Conservation (phyloP, 2,888 invertebrate species). For the Spodoptera littoralis region DNA sequence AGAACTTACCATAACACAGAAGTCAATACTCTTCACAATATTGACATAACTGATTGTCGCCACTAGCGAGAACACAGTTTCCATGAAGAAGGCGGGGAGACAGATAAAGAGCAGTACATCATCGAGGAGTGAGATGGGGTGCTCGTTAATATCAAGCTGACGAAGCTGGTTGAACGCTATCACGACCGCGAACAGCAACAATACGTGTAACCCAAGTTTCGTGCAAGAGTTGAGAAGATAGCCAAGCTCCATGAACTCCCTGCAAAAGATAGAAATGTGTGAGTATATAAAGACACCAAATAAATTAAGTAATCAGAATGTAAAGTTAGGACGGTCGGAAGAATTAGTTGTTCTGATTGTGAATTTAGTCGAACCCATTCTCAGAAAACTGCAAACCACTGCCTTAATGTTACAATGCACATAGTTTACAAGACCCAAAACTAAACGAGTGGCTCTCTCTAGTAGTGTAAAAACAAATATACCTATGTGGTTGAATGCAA, state of each 20-base stretch:
- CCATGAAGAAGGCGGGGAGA: slow-evolving; percentile 92
- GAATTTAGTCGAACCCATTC: too few relatives aligned
- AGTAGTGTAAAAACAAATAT: too few relatives aligned
- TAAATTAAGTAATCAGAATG: too few relatives aligned
- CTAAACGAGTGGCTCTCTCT: too few relatives aligned
- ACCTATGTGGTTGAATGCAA: too few relatives aligned
- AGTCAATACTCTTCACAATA: slow-evolving; percentile 85
- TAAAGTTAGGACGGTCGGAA: too few relatives aligned
- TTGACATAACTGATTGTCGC: slow-evolving; percentile 89
- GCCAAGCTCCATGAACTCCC: slow-evolving; percentile 84
- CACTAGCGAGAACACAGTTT: slow-evolving; percentile 91
- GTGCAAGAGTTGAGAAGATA: slow-evolving; percentile 85
- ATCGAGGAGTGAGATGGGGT: slow-evolving; percentile 90
- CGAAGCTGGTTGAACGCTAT: slow-evolving; percentile 90
- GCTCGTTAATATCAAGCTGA: slow-evolving; percentile 90
- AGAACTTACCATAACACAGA: slow-evolving; percentile 86
- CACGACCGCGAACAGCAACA: slow-evolving; percentile 89
- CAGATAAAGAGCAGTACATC: slow-evolving; percentile 92
- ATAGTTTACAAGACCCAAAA: too few relatives aligned
- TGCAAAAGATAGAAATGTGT: slow-evolving; percentile 63
- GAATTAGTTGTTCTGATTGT: too few relatives aligned
- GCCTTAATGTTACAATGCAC: too few relatives aligned
- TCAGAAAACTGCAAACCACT: too few relatives aligned
- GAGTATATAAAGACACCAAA: too few relatives aligned
- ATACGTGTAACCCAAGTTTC: slow-evolving; percentile 85